These are phyloP conservation scores for Chaetura pelagica DNA, from an alignment of 2,113 vertebrate genomes.

Conservation along the genomic window DNA sequence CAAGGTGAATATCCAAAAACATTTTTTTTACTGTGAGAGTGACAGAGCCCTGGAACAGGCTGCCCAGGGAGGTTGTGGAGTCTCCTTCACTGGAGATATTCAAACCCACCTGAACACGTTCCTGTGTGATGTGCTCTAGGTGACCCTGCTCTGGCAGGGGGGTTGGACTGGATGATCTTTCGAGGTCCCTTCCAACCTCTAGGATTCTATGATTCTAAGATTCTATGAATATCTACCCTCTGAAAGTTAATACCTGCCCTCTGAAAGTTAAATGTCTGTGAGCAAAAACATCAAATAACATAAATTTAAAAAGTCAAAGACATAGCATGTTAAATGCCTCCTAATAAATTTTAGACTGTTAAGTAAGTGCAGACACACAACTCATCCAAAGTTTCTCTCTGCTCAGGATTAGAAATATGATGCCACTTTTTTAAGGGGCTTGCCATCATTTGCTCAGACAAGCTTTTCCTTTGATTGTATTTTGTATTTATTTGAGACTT, in stretches of 20 bases:
- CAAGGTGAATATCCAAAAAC: no score
- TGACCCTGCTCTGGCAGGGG: no score
- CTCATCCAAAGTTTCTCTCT: neutral
- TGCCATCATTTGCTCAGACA: neutral
- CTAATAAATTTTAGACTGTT: neutral
- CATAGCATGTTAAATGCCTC: neutral
- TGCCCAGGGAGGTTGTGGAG: no score
- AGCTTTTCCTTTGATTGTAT: neutral
- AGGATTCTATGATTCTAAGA: no score
- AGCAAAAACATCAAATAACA: neutral
- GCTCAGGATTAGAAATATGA: neutral
- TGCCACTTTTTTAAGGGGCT: neutral
- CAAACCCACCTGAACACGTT: no score
- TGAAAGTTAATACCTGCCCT: neutral
- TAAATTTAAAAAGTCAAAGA: neutral
- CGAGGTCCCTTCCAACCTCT: no score
- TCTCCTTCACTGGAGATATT: no score
- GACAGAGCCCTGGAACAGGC: no score
- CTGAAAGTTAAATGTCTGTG: neutral
- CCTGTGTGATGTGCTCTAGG: no score
- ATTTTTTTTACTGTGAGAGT: no score
- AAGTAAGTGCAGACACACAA: neutral
- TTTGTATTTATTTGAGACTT: neutral
- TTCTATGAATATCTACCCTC: no score
- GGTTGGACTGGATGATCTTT: no score